phyloP scores from a whole-genome alignment of 2,797 vertebrate species.

The Pipistrellus pygmaeus region DNA sequence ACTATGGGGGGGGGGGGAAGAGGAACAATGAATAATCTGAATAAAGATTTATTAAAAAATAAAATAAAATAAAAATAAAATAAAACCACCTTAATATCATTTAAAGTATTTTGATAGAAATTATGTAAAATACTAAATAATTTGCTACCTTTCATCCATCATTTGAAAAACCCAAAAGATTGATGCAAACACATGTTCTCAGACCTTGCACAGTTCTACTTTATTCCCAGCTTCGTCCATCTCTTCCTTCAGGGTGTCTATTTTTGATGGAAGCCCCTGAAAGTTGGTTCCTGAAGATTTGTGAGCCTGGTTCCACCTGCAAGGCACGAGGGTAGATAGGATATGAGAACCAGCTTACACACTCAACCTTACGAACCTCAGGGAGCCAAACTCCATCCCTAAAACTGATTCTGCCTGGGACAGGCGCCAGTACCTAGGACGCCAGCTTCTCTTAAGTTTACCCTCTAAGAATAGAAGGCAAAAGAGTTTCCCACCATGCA shows the following conservation, averaged over 20 bases:
- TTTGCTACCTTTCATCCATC: background rate
- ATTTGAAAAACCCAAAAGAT: background rate
- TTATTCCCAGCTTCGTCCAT: conserved; percentile 99
- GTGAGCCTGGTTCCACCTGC: conserved; percentile 98
- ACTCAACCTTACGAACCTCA: accelerated
- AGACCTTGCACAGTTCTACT: conserved; percentile 99
- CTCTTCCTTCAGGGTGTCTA: conserved; percentile 98
- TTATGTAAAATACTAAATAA: background rate
- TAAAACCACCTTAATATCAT: background rate
- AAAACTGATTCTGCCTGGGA: background rate
- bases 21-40: too few species aligned
- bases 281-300: conserved; percentile 99
- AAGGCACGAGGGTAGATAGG: background rate
- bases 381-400: background rate
- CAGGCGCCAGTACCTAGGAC: background rate
- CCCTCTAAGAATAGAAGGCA: background rate
- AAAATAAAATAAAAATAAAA: background rate
- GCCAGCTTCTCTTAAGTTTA: background rate
- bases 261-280: conserved; percentile 97
- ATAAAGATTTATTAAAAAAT: too few species aligned
- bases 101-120: background rate
- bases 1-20: too few species aligned
- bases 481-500: background rate
- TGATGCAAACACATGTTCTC: background rate
- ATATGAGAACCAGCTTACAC: background rate